Conservation (phyloP, 37 sponge, comb jelly and placozoan genomes). For the Cliona cf. orientalis region DNA sequence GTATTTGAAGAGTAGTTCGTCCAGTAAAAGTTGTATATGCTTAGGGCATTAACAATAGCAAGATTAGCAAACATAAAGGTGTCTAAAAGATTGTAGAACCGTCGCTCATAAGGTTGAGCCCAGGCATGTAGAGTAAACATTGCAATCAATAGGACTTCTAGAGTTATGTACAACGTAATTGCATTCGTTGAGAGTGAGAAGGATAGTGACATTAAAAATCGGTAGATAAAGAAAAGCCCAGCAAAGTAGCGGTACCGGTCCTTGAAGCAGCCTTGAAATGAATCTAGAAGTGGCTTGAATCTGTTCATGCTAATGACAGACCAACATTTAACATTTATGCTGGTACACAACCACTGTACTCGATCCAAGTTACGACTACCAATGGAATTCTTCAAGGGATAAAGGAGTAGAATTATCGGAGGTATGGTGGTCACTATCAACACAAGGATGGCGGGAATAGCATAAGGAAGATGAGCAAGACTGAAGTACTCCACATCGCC, state of each 20-base stretch:
- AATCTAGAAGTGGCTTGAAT: conserved; percentile 29
- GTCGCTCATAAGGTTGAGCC: conserved; percentile 25
- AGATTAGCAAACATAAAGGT: conserved; percentile 23
- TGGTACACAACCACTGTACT: neutral
- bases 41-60: conserved; percentile 30
- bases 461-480: conserved; percentile 25
- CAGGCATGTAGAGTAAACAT: conserved; percentile 27
- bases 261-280: conserved; percentile 43
- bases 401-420: neutral
- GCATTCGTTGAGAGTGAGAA: conserved; percentile 10
- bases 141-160: conserved; percentile 10
- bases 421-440: conserved; percentile 13
- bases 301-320: too few species aligned
- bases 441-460: conserved; percentile 23
- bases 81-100: conserved; percentile 24
- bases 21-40: conserved; percentile 18
- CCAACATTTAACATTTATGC: too few species aligned
- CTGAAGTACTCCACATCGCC: conserved; percentile 17
- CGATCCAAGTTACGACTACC: neutral
- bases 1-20: neutral
- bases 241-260: conserved; percentile 40
- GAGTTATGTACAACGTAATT: conserved; percentile 1
- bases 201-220: neutral
- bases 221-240: conserved; percentile 34
- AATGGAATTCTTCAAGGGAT: neutral